These are phyloP conservation scores for Cataglyphis albicans DNA, from an alignment of 2,888 invertebrate species.

Conservation along the genomic window DNA sequence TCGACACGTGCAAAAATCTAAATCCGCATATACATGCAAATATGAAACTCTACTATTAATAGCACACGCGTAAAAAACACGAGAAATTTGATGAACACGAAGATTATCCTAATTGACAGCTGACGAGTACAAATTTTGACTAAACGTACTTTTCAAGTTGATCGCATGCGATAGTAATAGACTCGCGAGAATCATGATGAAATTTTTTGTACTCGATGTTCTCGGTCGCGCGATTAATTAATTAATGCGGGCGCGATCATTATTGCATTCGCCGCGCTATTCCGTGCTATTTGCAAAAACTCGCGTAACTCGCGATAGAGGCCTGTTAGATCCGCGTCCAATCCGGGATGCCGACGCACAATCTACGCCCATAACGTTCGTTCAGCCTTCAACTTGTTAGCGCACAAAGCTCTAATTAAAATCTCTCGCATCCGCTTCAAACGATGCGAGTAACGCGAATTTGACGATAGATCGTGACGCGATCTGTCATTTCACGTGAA, in stretches of 20 bases:
- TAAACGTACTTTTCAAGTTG: not conserved
- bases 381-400: conserved; percentile 61
- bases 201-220: not conserved
- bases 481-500: not conserved
- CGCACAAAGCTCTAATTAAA: conserved; percentile 61
- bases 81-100: not conserved
- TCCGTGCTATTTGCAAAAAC: conserved; percentile 22
- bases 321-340: conserved; percentile 65
- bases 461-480: conserved; percentile 27
- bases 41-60: not conserved
- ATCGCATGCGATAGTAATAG: not conserved
- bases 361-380: conserved; percentile 56
- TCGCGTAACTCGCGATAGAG: conserved; percentile 39
- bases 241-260: conserved; percentile 19
- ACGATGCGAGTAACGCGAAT: not conserved
- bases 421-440: conserved; percentile 8
- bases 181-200: not conserved
- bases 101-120: not conserved
- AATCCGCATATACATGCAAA: not conserved
- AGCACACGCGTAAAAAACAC: not conserved
- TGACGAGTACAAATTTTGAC: not conserved
- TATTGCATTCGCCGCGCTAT: not conserved
- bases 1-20: conserved; percentile 35
- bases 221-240: conserved; percentile 33
- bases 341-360: conserved; percentile 56